Evolutionary conservation across 2,797 vertebrate species (phyloP).

Genomic region (Erithacus rubecula): DNA sequence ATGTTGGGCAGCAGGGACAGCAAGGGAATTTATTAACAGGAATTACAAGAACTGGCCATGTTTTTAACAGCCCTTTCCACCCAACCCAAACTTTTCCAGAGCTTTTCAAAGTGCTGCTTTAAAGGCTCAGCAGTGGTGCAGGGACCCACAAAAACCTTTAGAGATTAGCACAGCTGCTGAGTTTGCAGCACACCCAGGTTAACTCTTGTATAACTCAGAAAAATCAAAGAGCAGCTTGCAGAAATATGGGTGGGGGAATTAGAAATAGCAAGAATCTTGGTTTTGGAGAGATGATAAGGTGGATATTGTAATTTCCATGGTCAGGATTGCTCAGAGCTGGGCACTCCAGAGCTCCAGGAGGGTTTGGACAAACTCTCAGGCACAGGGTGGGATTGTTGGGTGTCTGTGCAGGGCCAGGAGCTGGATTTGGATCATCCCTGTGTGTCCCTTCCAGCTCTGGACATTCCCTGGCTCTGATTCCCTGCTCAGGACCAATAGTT

Average conservation of each 20-base stretch:
- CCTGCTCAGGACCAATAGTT: rapidly evolving
- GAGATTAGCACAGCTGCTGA: not conserved
- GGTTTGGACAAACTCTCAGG: not conserved
- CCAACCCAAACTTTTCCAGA: not conserved
- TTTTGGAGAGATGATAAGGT: not conserved
- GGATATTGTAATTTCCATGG: not conserved
- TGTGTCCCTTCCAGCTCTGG: not conserved
- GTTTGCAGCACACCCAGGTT: not conserved
- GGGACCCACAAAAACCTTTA: not conserved
- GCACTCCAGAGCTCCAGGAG: not conserved
- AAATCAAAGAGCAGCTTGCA: not conserved
- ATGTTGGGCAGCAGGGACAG: not conserved
- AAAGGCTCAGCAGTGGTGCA: not conserved
- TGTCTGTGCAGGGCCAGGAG: not conserved
- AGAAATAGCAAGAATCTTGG: not conserved
- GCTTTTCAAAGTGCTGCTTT: not conserved
- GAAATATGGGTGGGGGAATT: not conserved
- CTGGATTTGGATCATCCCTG: not conserved
- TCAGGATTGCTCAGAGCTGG: not conserved
- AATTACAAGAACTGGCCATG: not conserved
- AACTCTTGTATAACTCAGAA: not conserved
- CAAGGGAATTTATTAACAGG: not conserved
- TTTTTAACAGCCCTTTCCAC: not conserved
- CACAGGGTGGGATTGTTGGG: not conserved
- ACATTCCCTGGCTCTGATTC: not conserved